Evolutionary conservation across 2,113 vertebrate species (phyloP).

Genomic region (Heteronetta atricapilla): DNA sequence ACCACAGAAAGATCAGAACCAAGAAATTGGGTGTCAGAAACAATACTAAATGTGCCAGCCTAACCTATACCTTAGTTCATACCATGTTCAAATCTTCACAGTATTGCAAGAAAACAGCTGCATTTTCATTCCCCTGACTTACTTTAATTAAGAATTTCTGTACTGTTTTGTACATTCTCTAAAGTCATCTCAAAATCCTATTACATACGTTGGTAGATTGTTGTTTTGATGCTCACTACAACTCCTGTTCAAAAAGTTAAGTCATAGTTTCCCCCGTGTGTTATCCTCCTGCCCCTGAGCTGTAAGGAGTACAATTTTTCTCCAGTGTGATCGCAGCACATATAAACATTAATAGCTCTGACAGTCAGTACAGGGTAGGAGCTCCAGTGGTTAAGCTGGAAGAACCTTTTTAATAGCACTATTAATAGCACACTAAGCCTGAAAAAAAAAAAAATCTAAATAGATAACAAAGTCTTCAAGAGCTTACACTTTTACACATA

Average conservation of each 20-base stretch:
- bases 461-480: neutral
- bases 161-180: neutral
- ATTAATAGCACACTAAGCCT: neutral
- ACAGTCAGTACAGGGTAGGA: neutral
- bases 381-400: neutral
- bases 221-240: neutral
- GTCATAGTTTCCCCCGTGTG: neutral
- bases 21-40: neutral
- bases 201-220: neutral
- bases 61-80: neutral
- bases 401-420: neutral
- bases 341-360: neutral
- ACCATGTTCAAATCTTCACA: neutral
- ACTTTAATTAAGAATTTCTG: neutral
- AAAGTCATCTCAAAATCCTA: neutral
- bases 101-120: neutral
- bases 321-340: neutral
- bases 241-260: neutral
- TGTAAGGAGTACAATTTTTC: neutral
- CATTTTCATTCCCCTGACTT: neutral
- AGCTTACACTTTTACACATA: neutral
- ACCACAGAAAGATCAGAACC: neutral
- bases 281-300: neutral
- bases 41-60: accelerated
- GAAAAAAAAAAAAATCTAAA: neutral